A percentile compares a stretch with the other conserved stretches of the same genome.
Evolutionary conservation across 2,113 vertebrate species (phyloP).

Genomic region (Campylomormyrus tamandua): DNA sequence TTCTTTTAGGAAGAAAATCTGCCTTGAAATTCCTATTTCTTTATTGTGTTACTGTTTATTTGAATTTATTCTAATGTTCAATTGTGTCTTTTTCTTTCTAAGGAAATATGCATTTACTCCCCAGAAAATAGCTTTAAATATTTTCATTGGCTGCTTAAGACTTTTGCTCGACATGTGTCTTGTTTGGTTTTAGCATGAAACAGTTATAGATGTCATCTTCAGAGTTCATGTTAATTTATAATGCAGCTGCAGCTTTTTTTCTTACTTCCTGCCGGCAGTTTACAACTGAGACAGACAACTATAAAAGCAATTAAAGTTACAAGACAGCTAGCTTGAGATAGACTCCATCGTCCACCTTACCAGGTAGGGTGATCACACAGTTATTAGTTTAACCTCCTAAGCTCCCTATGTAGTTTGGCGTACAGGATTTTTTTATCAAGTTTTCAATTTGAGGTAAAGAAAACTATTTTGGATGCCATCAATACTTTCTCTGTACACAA

Average conservation of each 20-base stretch:
- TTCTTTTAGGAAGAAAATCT: background rate
- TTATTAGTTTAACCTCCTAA: background rate
- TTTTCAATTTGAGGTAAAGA: background rate
- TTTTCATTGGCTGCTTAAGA: background rate
- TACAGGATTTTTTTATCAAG: background rate
- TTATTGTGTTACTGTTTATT: background rate
- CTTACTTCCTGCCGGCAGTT: background rate
- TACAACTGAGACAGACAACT: background rate
- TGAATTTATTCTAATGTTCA: background rate
- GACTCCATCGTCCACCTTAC: background rate
- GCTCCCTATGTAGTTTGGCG: background rate
- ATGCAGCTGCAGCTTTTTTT: background rate
- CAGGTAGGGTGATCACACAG: background rate
- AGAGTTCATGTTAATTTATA: background rate
- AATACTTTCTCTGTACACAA: background rate
- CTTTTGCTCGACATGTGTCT: background rate
- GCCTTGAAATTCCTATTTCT: background rate
- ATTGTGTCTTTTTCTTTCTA: background rate
- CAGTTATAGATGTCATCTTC: background rate
- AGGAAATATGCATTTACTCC: background rate
- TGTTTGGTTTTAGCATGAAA: background rate
- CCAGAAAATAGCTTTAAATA: background rate
- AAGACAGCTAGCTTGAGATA: background rate
- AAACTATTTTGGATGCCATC: background rate
- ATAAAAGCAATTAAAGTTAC: constrained; percentile 17